A percentile compares a stretch with the other conserved stretches of the same genome.
Conservation (phyloP, 2,113 vertebrate genomes). For the Panthera tigris region DNA sequence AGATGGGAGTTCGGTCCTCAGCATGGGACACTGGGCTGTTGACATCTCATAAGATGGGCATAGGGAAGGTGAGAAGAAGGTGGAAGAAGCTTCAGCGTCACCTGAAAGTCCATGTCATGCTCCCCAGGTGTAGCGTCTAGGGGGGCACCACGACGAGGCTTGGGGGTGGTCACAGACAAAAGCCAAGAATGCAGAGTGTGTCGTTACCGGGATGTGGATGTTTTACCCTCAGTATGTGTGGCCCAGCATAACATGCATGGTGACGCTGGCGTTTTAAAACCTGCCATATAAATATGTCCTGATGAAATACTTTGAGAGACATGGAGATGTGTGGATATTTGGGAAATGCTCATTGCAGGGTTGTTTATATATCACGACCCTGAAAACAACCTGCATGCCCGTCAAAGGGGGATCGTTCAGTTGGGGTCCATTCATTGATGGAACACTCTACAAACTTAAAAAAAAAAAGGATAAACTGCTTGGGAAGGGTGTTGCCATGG, state of each 20-base stretch:
- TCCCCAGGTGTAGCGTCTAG: not conserved
- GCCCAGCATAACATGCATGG: rapidly evolving
- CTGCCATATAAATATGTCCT: not conserved
- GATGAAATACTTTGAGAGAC: not conserved
- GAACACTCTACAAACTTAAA: not conserved
- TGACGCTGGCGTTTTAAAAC: not conserved
- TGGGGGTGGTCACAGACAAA: not conserved
- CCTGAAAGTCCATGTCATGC: no score
- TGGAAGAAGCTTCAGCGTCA: not conserved
- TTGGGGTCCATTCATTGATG: rapidly evolving
- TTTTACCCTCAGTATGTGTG: not conserved
- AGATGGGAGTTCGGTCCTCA: not conserved
- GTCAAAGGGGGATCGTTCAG: no score
- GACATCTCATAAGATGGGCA: not conserved
- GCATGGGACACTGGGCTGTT: rapidly evolving
- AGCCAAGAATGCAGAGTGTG: not conserved
- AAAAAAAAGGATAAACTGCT: not conserved
- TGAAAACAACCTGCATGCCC: rapidly evolving
- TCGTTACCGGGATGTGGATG: rapidly evolving
- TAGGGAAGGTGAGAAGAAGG: not conserved
- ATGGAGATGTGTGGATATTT: not conserved
- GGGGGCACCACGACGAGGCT: rapidly evolving
- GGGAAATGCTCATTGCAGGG: not conserved
- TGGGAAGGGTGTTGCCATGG: not conserved
- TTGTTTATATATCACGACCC: rapidly evolving